phyloP scores from a whole-genome alignment of 2,888 invertebrate species.

The Emmelina monodactyla region DNA sequence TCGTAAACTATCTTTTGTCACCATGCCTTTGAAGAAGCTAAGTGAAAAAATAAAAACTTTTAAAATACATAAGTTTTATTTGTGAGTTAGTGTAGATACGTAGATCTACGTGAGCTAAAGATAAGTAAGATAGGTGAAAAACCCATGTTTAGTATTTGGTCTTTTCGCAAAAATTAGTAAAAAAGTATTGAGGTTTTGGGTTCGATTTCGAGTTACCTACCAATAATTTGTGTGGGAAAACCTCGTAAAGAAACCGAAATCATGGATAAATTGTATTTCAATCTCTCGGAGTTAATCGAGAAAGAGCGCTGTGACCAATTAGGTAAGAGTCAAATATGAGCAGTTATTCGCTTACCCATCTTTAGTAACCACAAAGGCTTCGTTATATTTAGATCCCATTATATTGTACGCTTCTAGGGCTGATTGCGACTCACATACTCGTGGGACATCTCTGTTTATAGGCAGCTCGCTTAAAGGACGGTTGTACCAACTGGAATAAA shows the following conservation, averaged over 20 bases:
- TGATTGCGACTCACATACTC: slow-evolving; percentile 50
- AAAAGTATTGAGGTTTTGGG: background rate
- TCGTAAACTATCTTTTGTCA: slow-evolving; percentile 61
- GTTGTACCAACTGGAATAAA: slow-evolving; percentile 81
- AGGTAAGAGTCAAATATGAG: no score
- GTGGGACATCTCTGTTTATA: slow-evolving; percentile 21
- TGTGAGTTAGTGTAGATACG: no score
- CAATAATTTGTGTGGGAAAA: no score
- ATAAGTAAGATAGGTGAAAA: no score
- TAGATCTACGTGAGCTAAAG: no score
- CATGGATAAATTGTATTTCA: no score
- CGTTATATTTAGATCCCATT: slow-evolving; percentile 23
- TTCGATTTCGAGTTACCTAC: background rate
- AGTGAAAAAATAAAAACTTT: no score
- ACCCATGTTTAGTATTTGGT: no score
- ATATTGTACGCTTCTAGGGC: slow-evolving; percentile 21
- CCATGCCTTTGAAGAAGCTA: slow-evolving; percentile 28
- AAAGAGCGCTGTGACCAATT: no score
- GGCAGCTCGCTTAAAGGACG: slow-evolving; percentile 32
- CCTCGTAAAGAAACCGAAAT: no score
- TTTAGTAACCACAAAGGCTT: slow-evolving; percentile 29
- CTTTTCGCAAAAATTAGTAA: background rate
- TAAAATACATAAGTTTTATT: no score
- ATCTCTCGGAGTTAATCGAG: no score
- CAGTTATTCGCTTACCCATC: slow-evolving; percentile 35